A percentile compares a stretch with the other conserved stretches of the same genome.
These are phyloP conservation scores for Hipparchia semele DNA, from an alignment of 2,888 invertebrate genomes.

Conservation along the genomic window DNA sequence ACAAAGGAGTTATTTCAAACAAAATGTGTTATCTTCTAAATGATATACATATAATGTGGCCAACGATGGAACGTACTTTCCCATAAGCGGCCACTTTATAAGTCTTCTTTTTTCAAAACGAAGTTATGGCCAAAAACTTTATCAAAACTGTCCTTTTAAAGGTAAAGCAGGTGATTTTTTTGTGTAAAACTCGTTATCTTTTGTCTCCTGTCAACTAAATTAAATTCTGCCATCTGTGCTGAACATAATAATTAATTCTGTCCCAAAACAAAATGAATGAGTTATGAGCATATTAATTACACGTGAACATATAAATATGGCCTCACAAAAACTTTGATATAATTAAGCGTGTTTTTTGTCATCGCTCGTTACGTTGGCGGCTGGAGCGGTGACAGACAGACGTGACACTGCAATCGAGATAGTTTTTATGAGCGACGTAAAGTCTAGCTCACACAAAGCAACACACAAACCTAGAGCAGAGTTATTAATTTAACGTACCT, in stretches of 20 bases:
- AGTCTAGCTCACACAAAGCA: neutral
- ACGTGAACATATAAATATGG: neutral
- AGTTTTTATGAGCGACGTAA: neutral
- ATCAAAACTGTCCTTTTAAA: neutral
- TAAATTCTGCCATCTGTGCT: neutral
- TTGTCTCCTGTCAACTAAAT: constrained; percentile 7
- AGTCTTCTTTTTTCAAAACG: too few relatives aligned
- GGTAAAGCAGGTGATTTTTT: neutral
- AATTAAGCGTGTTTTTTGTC: neutral
- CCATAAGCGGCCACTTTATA: too few relatives aligned
- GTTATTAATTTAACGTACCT: too few relatives aligned
- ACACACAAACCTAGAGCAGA: neutral
- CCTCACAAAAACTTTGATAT: constrained; percentile 12
- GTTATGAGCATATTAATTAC: constrained; percentile 8
- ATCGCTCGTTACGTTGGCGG: neutral
- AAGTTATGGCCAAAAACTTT: too few relatives aligned
- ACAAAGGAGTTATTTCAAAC: too few relatives aligned
- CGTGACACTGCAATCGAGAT: neutral
- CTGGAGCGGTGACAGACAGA: constrained; percentile 13
- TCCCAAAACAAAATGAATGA: constrained; percentile 6
- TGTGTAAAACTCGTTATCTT: neutral
- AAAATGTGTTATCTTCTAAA: too few relatives aligned
- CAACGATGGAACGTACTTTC: too few relatives aligned
- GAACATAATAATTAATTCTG: constrained; percentile 4
- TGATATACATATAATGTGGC: too few relatives aligned